Conservation (phyloP, 2,797 vertebrate genomes). For the Threskiornis aethiopicus region DNA sequence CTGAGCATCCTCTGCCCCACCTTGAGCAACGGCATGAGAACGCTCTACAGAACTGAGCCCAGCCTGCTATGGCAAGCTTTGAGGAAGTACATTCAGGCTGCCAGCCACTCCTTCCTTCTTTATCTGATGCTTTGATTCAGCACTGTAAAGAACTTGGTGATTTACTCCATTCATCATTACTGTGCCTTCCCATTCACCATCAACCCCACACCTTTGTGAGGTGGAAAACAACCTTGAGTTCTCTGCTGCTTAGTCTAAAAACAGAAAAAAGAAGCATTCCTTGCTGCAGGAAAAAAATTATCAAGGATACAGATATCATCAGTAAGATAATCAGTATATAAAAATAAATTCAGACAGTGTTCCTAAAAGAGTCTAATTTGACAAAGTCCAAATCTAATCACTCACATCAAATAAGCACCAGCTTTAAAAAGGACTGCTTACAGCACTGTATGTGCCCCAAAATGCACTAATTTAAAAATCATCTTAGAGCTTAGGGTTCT, state of each 20-base stretch:
- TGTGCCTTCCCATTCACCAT: neutral
- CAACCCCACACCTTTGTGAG: neutral
- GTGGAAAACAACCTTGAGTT: neutral
- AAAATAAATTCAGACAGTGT: constrained; percentile 21
- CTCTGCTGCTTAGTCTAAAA: constrained; percentile 5
- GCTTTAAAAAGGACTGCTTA: neutral
- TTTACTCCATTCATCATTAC: neutral
- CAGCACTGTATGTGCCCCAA: neutral
- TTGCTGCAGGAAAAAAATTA: neutral
- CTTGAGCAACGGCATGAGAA: neutral
- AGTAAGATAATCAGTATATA: constrained; percentile 20
- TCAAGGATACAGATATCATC: neutral
- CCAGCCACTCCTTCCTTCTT: constrained; percentile 34
- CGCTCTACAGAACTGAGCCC: neutral
- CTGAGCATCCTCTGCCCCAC: neutral
- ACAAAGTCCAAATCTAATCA: constrained; percentile 35
- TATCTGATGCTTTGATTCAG: constrained; percentile 39
- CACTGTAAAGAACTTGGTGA: neutral
- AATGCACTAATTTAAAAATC: neutral
- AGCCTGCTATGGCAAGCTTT: neutral
- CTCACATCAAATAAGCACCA: neutral
- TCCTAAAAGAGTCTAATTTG: constrained; percentile 31
- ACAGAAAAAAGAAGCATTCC: neutral
- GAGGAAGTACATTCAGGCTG: neutral
- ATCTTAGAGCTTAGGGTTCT: neutral